Conservation (phyloP, 2,113 vertebrate genomes). For the Phrynosoma blainvillii region DNA sequence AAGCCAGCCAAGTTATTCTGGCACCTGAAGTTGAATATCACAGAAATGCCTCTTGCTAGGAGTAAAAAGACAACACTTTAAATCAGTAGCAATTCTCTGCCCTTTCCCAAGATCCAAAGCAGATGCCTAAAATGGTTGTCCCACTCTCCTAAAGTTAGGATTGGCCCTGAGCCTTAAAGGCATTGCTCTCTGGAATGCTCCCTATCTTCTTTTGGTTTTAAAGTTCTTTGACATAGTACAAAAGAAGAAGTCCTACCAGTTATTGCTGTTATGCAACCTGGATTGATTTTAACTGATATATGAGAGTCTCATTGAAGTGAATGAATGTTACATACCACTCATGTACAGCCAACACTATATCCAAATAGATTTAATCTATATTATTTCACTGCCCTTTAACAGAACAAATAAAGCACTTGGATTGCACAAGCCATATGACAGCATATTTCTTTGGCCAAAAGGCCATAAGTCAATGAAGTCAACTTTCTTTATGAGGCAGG, state of each 20-base stretch:
- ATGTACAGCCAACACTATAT: not conserved
- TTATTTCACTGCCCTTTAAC: not conserved
- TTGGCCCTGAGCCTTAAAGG: not conserved
- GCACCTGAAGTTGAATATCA: too few species aligned
- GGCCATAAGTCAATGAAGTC: not conserved
- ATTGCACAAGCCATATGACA: conserved; percentile 24
- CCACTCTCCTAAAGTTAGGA: not conserved
- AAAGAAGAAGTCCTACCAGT: not conserved
- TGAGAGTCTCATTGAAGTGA: not conserved
- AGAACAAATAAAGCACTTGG: not conserved
- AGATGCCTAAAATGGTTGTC: not conserved
- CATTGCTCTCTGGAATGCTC: not conserved
- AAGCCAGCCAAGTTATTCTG: too few species aligned
- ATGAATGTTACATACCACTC: not conserved
- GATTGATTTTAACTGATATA: conserved; percentile 11
- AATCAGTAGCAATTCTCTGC: not conserved
- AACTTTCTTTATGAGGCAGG: not conserved
- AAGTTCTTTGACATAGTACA: not conserved
- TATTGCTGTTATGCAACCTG: not conserved
- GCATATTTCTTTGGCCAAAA: conserved; percentile 17
- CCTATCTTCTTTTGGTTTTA: not conserved
- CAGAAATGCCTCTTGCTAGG: too few species aligned
- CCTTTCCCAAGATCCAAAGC: not conserved
- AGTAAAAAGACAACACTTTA: not conserved
- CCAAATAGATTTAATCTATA: not conserved